phyloP scores from a whole-genome alignment of 2,797 vertebrate species.

The Galago senegalensis region DNA sequence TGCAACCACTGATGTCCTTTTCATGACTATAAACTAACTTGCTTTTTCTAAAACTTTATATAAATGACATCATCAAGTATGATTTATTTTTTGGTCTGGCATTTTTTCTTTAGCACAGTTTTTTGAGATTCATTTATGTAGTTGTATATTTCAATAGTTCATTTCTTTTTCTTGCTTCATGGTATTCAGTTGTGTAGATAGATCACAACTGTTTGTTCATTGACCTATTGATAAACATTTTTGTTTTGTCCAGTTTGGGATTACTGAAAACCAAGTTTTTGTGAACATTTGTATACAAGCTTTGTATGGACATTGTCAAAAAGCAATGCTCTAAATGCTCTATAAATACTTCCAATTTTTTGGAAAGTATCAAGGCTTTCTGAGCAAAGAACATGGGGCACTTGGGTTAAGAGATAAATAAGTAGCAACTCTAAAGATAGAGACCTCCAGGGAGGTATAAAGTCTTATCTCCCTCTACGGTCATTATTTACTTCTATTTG shows the following conservation, averaged over 20 bases:
- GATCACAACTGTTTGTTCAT: neutral
- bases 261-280: neutral
- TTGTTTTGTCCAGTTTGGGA: neutral
- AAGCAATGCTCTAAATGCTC: neutral
- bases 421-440: neutral
- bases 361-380: neutral
- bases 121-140: constrained; percentile 39
- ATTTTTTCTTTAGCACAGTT: constrained; percentile 34
- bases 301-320: neutral
- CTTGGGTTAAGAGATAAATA: neutral
- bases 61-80: constrained; percentile 21
- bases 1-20: neutral
- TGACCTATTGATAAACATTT: neutral
- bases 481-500: constrained; percentile 7
- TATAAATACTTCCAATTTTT: constrained; percentile 15
- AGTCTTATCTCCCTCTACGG: neutral
- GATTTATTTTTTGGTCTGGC: neutral
- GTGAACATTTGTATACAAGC: neutral
- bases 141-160: constrained; percentile 33
- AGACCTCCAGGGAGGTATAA: neutral
- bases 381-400: neutral
- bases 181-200: neutral
- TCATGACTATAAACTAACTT: constrained; percentile 33
- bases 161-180: constrained; percentile 11
- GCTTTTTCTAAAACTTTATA: constrained; percentile 31